A percentile compares a stretch with the other conserved stretches of the same genome.
Evolutionary conservation across 2,797 vertebrate species (phyloP).

Genomic region (Eidolon dupreanum): DNA sequence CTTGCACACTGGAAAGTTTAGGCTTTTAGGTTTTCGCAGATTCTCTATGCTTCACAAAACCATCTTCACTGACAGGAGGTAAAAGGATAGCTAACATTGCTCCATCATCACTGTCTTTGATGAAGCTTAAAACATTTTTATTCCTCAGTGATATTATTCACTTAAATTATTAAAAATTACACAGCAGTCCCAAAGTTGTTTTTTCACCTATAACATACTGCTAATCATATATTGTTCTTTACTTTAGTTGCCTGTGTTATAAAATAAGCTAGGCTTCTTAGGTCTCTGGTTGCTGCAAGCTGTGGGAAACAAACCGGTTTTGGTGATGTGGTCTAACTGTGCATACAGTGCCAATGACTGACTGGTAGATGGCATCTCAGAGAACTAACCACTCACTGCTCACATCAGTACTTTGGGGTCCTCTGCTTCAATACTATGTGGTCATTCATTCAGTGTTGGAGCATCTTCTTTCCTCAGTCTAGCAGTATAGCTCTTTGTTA

Average conservation of each 20-base stretch:
- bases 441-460: not conserved
- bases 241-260: not conserved
- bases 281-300: constrained; percentile 10
- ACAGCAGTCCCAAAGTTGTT: not conserved
- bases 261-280: not conserved
- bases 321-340: not conserved
- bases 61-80: not conserved
- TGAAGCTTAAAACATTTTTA: not conserved
- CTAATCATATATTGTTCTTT: constrained; percentile 16
- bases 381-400: not conserved
- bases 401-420: not conserved
- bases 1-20: not conserved
- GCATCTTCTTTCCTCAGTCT: not conserved
- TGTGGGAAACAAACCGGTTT: constrained; percentile 2
- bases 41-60: not conserved
- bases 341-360: not conserved
- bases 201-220: not conserved
- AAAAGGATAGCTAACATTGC: not conserved
- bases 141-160: not conserved
- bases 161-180: constrained; percentile 41
- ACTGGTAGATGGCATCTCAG: not conserved
- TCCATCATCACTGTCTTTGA: not conserved
- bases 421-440: not conserved
- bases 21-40: not conserved
- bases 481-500: not conserved